Base-by-base conservation (phyloP, 2,797 vertebrate species). In the Semaprochilodus insignis region DNA sequence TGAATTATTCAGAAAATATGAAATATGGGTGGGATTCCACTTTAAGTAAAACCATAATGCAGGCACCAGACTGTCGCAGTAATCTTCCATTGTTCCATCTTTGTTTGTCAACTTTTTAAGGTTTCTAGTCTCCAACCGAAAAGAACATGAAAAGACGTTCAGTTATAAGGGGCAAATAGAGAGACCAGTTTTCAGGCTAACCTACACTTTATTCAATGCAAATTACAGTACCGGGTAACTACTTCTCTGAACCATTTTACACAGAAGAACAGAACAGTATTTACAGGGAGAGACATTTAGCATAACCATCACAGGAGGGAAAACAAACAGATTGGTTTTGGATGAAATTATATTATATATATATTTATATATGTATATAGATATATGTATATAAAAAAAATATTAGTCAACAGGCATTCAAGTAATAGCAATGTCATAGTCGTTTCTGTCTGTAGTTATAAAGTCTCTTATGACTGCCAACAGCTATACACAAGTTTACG, bases 201-300 rank as follows among this genome's bases (percentile, higher is more conserved):
- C 94, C 95, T 96, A 96, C 94, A 93, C 94, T 96, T 96, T 97
- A 96, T 97, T 97, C 95, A 96, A 96, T 96, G 96, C 96, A 96
- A 96, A 96, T 95, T 95, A 96, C 96, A 96, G 95, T 96, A 96
- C 94, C 96, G 94, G 95, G 93, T 96, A 96, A 96, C 95, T 96
- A 96, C 95, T 95, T 94, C 82, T 86, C 91, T 87, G 94, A 96
- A 96, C 94, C 93, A 94, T 96, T 95, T 96, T 95, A 96, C 95
- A 96, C 93, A 88, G 71, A 84, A 94, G 93, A 96, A 96, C 95
- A 83, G 94, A 96, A 96, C 86, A 23, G 73, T 96, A 96, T 96
- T 96, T 96, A 96, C 96, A 97, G 91, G 94, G 93, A 91, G 91
- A 95, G 94, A 95, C 94, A 94, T 93, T 94, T 92, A 95, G 94